A percentile compares a stretch with the other conserved stretches of the same genome.
These are phyloP conservation scores for Sialis lutaria DNA, from an alignment of 2,888 invertebrate species.

Conservation along the genomic window DNA sequence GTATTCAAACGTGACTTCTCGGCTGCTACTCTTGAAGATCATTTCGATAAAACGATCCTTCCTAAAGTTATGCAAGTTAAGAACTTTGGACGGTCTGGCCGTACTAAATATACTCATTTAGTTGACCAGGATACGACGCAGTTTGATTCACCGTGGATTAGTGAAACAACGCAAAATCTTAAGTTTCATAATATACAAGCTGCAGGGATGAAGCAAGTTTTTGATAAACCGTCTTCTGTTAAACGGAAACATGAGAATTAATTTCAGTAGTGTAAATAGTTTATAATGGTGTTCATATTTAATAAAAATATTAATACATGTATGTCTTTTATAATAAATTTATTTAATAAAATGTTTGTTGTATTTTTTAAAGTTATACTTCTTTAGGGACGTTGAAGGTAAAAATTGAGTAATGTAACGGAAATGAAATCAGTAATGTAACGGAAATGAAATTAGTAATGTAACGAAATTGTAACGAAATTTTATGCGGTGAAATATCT, in stretches of 20 bases:
- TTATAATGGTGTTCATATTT: too few species aligned
- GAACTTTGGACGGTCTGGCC: conserved; percentile 96
- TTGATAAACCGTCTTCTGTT: conserved; percentile 71
- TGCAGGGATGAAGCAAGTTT: conserved; percentile 84
- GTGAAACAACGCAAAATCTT: conserved; percentile 73
- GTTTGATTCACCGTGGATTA: conserved; percentile 94
- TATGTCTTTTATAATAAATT: too few species aligned
- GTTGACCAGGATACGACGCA: conserved; percentile 98
- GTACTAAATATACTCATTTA: conserved; percentile 97
- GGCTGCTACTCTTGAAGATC: conserved; percentile 92
- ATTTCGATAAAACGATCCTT: conserved; percentile 95
- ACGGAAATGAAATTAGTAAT: too few species aligned
- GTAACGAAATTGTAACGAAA: too few species aligned
- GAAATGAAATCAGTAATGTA: too few species aligned
- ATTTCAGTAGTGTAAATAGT: neutral
- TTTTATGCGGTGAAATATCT: too few species aligned
- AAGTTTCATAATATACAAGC: conserved; percentile 78
- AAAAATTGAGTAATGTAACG: too few species aligned
- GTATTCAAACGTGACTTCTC: conserved; percentile 88
- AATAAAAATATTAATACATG: too few species aligned
- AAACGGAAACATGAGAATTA: conserved; percentile 18
- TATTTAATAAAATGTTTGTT: too few species aligned
- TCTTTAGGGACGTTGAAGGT: too few species aligned
- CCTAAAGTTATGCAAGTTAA: conserved; percentile 99
- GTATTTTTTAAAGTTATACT: too few species aligned